These are phyloP conservation scores for Hormaphis cornu DNA, from an alignment of 1,140 invertebrate genomes.

Conservation along the genomic window DNA sequence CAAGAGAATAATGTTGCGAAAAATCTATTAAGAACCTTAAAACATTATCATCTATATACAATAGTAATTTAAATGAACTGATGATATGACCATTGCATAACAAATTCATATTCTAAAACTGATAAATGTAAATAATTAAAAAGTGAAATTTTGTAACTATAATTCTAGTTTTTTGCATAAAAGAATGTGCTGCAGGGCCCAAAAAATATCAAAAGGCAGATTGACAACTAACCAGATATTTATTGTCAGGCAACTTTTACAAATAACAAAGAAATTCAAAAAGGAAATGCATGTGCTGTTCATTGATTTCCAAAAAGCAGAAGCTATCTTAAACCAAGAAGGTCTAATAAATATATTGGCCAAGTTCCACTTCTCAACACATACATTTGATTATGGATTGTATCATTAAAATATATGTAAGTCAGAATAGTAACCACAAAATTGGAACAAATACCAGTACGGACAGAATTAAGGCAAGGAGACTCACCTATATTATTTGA, in stretches of 20 bases:
- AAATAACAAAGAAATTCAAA: background rate
- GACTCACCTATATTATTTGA: background rate
- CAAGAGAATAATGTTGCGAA: no score
- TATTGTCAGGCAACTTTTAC: background rate
- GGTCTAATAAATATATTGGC: background rate
- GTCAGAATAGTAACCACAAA: background rate
- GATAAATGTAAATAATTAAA: no score
- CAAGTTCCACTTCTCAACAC: background rate
- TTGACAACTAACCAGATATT: background rate
- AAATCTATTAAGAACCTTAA: no score
- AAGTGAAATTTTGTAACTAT: no score
- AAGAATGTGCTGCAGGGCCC: no score
- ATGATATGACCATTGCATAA: no score
- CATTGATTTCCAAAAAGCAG: background rate
- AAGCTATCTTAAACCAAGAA: background rate
- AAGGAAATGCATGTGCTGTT: background rate
- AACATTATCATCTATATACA: no score
- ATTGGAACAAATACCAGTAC: background rate
- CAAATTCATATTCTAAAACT: no score
- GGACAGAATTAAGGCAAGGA: background rate
- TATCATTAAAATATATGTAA: background rate
- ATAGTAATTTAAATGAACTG: no score
- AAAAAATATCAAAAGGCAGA: no score
- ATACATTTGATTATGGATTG: background rate
- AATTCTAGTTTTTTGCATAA: no score